These are phyloP conservation scores for Epistrophe grossulariae DNA, from an alignment of 2,888 invertebrate species.

Conservation along the genomic window DNA sequence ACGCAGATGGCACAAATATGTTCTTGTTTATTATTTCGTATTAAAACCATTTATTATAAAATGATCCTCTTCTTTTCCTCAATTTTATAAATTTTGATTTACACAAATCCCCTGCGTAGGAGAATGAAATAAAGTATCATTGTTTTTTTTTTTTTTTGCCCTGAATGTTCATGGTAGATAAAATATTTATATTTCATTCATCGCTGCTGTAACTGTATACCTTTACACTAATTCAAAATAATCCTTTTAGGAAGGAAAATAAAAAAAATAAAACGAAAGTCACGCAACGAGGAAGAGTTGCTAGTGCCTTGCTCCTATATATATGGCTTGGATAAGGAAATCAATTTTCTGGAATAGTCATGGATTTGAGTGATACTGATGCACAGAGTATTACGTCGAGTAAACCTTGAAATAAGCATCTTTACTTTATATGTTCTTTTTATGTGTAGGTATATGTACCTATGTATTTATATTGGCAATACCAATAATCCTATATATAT, in stretches of 20 bases:
- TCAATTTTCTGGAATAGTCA: constrained; percentile 44
- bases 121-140: not conserved
- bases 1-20: not conserved
- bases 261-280: not conserved
- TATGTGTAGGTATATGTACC: not conserved
- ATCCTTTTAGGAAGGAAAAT: constrained; percentile 8
- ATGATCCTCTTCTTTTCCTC: not conserved
- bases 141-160: not conserved
- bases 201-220: constrained; percentile 6
- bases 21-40: not conserved
- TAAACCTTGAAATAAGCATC: constrained; percentile 36
- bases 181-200: constrained; percentile 41
- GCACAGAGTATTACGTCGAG: constrained; percentile 12
- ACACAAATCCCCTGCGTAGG: constrained; percentile 1
- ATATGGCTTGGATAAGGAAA: constrained; percentile 24
- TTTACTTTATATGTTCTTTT: constrained; percentile 1
- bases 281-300: constrained; percentile 16
- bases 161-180: constrained; percentile 14
- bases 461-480: constrained; percentile 4
- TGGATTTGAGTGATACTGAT: constrained; percentile 27
- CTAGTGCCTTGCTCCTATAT: not conserved
- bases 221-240: constrained; percentile 22
- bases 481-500: constrained; percentile 43
- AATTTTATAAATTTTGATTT: constrained; percentile 2
- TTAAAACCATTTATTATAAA: not conserved